Conservation (phyloP, 1,140 invertebrate species). For the Mya arenaria region DNA sequence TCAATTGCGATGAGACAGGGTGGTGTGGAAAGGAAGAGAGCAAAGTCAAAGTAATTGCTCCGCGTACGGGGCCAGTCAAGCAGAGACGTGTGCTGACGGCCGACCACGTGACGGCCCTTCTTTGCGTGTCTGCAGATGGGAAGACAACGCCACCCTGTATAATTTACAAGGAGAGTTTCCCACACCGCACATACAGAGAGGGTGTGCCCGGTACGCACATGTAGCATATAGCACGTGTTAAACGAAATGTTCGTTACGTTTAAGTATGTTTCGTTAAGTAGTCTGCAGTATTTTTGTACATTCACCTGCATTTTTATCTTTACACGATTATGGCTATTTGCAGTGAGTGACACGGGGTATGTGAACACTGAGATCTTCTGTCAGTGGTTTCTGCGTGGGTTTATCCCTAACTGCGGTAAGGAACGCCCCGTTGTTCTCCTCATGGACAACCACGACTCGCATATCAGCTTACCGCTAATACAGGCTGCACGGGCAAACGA, state of each 20-base stretch:
- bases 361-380: not conserved
- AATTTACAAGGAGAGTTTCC: not conserved
- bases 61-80: too few relatives aligned
- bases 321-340: slow-evolving; percentile 14
- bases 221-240: too few relatives aligned
- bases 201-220: not conserved
- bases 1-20: not conserved
- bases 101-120: too few relatives aligned
- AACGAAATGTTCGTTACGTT: too few relatives aligned
- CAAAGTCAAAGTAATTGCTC: not conserved
- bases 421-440: slow-evolving; percentile 25
- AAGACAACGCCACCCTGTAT: too few relatives aligned
- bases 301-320: too few relatives aligned
- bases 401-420: not conserved
- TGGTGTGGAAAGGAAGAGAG: not conserved
- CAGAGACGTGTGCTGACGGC: too few relatives aligned
- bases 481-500: slow-evolving; percentile 59
- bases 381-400: not conserved
- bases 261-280: too few relatives aligned
- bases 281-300: too few relatives aligned
- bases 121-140: too few relatives aligned
- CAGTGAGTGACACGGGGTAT: not conserved
- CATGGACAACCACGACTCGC: slow-evolving; percentile 74
- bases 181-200: not conserved
- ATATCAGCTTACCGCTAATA: slow-evolving; percentile 67